Conservation (phyloP, 2,113 vertebrate genomes). For the Stercorarius parasiticus region DNA sequence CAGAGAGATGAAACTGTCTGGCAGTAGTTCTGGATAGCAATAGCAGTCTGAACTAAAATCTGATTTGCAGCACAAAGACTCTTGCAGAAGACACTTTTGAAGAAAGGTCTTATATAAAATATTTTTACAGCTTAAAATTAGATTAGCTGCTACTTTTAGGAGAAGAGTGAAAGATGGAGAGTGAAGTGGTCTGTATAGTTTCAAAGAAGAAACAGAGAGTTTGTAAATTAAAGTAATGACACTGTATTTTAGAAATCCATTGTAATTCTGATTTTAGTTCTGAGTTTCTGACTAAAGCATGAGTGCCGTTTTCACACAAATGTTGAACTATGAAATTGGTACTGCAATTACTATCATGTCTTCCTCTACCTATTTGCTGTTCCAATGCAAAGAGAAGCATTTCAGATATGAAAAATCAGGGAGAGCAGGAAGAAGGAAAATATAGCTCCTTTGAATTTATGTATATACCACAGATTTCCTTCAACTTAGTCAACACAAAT, state of each 20-base stretch:
- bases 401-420: not conserved
- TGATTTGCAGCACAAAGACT: not conserved
- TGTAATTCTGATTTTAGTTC: not conserved
- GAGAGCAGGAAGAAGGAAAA: not conserved
- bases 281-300: not conserved
- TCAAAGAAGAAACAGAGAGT: not conserved
- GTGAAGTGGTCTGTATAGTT: not conserved
- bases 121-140: not conserved
- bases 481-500: not conserved
- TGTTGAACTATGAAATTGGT: not conserved
- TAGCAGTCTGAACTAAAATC: not conserved
- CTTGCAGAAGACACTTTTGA: not conserved
- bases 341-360: not conserved
- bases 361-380: not conserved
- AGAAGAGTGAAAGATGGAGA: not conserved
- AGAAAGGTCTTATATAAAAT: accelerated
- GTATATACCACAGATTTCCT: not conserved
- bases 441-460: not conserved
- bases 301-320: not conserved
- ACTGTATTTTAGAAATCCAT: not conserved
- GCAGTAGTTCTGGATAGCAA: not conserved
- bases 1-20: not conserved
- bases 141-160: not conserved
- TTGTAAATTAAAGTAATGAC: not conserved
- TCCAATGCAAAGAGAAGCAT: not conserved